Conservation (phyloP, 2,113 vertebrate species). For the Gnathonemus longibarbis region DNA sequence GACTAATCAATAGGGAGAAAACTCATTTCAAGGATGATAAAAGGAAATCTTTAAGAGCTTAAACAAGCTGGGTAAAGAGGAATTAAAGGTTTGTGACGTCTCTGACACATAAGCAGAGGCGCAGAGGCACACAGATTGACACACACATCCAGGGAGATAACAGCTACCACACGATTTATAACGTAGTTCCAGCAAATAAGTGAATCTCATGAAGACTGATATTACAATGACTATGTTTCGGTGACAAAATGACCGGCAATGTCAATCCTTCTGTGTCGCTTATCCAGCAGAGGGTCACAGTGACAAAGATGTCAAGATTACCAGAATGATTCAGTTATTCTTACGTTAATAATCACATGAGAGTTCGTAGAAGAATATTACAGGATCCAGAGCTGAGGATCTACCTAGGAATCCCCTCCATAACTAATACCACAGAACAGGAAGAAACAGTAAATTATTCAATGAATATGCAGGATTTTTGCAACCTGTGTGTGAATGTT, state of each 20-base stretch:
- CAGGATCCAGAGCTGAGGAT: too few species aligned
- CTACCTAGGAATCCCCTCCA: background rate
- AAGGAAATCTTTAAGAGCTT: constrained; percentile 26
- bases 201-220: background rate
- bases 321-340: background rate
- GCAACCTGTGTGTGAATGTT: background rate
- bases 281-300: background rate
- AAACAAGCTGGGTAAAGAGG: constrained; percentile 15
- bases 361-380: background rate
- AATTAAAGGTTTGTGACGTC: constrained; percentile 12
- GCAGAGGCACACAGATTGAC: background rate
- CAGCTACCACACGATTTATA: background rate
- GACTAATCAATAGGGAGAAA: constrained; percentile 20
- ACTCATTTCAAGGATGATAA: constrained; percentile 27
- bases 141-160: background rate
- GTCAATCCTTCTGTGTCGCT: background rate
- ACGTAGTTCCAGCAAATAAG: background rate
- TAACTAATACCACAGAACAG: background rate
- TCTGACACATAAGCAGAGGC: background rate
- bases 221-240: background rate
- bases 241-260: background rate
- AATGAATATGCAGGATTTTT: background rate
- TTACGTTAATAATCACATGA: background rate
- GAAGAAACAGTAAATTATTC: constrained; percentile 8
- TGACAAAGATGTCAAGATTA: background rate